Evolutionary conservation across 1,140 invertebrate species (phyloP), one percentile per base, ranked within the genome.

Genomic region (Aphaenogaster rudis): DNA sequence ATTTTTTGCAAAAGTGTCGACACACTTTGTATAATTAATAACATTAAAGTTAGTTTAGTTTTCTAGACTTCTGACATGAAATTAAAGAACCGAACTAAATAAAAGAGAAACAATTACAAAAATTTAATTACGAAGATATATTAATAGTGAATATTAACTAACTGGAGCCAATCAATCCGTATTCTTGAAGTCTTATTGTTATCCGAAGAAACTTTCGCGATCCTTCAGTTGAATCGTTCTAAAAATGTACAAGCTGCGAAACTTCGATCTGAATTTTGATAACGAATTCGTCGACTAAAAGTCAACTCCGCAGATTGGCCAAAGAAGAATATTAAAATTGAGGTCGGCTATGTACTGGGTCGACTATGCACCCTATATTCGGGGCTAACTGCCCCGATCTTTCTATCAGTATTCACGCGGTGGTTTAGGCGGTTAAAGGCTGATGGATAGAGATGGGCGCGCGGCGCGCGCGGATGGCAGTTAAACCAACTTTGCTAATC

Each of bases 401-500:
- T 82, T 84, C 69, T 76, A 84, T 84, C 80, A 72, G 80, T 84
- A 84, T 84, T 76, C 80, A 74, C 80, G 69, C 80, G 80, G 67
- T 82, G 80, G 80, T 61, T 76, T 74, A 79, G 48, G 74, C 72
- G 84, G 84, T 77, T 79, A 77, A 67, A 80, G 61, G 48, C 52
- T 88, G 71, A 90, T 90, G 86, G 86, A 90, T 85, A 85, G 64
- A 88, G 66, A 67, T 11, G 21, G 39, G 67, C 78, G 48, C 59
- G 45, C 17, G 33, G 66, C 67, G 45, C 61, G 67, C 69, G 80
- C 79, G 77, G 77, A 77, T 71, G 64, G 84, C 89, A 85, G 90
- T 91, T 90, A 90, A 91, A 82, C 87, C 72, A 91, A 91, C 89
- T 91, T 91, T 79, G 80, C 89, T 91, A 91, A 91, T 91, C 90